Percentiles rank a stretch among this genome's conserved stretches.
These are phyloP conservation scores for Drosophila mimetica DNA, from an alignment of 2,888 invertebrate genomes.

Conservation along the genomic window DNA sequence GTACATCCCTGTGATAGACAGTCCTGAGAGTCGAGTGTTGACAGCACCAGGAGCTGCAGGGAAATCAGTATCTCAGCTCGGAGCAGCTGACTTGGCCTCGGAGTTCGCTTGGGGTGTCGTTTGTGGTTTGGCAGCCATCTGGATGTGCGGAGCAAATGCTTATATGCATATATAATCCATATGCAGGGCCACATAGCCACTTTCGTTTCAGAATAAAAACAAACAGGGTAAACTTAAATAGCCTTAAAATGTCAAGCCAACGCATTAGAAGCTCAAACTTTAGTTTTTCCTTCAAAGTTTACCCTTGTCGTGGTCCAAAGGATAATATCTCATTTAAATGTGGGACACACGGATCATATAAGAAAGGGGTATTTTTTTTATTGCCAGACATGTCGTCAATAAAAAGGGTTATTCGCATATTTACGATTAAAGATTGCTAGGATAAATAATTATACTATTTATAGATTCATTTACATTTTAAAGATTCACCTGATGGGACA, in stretches of 20 bases:
- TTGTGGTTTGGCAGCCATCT: constrained; percentile 38
- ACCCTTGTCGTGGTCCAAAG: not conserved
- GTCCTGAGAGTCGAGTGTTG: constrained; percentile 37
- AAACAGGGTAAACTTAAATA: constrained; percentile 15
- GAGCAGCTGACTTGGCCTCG: constrained; percentile 39
- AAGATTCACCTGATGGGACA: constrained; percentile 11
- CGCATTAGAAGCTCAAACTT: constrained; percentile 18
- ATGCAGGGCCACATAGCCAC: constrained; percentile 22
- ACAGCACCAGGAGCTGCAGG: constrained; percentile 32
- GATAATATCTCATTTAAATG: not conserved
- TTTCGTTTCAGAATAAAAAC: constrained; percentile 14
- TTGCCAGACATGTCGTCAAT: not conserved
- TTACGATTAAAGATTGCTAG: not conserved
- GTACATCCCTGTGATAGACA: constrained; percentile 33
- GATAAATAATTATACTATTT: not conserved
- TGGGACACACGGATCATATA: not conserved
- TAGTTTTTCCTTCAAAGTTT: not conserved
- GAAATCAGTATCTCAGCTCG: constrained; percentile 1
- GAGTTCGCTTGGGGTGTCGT: constrained; percentile 44
- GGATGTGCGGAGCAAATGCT: constrained; percentile 11
- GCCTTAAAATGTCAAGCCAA: constrained; percentile 31
- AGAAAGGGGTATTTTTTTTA: not conserved
- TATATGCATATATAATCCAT: constrained; percentile 17
- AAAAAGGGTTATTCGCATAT: not conserved
- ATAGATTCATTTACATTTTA: constrained; percentile 3